A percentile compares a stretch with the other conserved stretches of the same genome.
Conservation (phyloP, 2,797 vertebrate species). For the Setipinna tenuifilis region DNA sequence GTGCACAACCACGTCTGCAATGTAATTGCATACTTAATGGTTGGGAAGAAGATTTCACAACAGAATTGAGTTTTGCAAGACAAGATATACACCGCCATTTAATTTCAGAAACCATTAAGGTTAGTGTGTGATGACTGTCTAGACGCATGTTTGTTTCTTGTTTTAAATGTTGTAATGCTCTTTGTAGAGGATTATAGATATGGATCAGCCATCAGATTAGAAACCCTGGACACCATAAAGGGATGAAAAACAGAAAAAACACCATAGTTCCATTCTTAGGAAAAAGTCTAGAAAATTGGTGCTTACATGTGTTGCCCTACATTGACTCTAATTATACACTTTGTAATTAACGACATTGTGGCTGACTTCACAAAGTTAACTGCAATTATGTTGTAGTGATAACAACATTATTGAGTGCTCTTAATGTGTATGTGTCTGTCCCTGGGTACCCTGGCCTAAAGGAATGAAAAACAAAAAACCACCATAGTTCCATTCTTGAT, state of each 20-base stretch:
- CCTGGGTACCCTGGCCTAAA: no score
- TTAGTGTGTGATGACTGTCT: background rate
- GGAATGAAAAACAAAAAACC: no score
- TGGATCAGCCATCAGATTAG: background rate
- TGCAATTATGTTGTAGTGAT: no score
- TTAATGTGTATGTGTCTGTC: no score
- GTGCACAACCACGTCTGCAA: conserved; percentile 11
- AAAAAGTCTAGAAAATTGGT: no score
- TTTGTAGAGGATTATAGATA: background rate
- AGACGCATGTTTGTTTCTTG: background rate
- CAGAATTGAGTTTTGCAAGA: background rate
- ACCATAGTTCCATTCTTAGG: background rate
- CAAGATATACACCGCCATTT: background rate
- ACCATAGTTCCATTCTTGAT: background rate
- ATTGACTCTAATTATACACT: background rate
- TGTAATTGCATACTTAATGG: conserved; percentile 6
- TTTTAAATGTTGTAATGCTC: background rate
- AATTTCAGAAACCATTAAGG: background rate
- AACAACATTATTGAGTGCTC: no score
- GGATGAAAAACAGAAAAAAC: background rate
- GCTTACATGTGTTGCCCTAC: no score
- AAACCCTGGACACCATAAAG: background rate
- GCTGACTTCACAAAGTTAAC: background rate
- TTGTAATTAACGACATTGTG: background rate
- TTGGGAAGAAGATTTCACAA: background rate